Base-by-base conservation (phyloP, 2,888 invertebrate genomes). In the Suillia variegata region DNA sequence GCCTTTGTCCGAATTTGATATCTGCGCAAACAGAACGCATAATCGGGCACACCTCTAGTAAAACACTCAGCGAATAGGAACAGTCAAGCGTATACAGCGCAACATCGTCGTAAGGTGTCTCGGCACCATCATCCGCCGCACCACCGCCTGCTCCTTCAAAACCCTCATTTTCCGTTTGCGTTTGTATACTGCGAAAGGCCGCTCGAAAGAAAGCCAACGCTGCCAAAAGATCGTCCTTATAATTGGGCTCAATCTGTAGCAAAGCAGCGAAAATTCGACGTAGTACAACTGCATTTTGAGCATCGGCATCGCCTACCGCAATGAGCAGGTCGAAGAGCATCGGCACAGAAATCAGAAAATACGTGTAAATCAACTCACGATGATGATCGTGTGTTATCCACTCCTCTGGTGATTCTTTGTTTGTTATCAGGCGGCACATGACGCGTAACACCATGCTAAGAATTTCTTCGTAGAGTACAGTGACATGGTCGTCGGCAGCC, bases 311-410 rank as follows among this genome's bases (percentile, higher is more conserved):
- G 0, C 91, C 92, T 68, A 91, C 93, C 8, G 91, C 83, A 42
- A 89, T 84, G 73, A 92, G 89, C 12, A 94, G 78, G 76, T 94
- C 94, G 82, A 92, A 87, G 54, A 94, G 80, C 73, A 91, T 89
- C 0, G 94, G 92, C 64, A 94, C 85, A n/a, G 94, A 92, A 70
- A 93, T 88, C 64, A 95, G 83, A 79, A 88, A 93, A 68, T 92
- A 89, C 62, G 91, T 85, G 78, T 93, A 93, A 51, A 94, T 76
- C n/a, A 92, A 73, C 5, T 87, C 84, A 0, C 88, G 89, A 83
- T 91, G 87, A 58, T 85, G 86, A 38, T 85, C 82, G 54, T 86
- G 87, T 1, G 83, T 85, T 77, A 94, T 88, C 85, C 87, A 89
- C 65, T 85, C 84, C 1, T 80, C 90, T 81, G 88, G 86, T 15